A percentile compares a stretch with the other conserved stretches of the same genome.
Evolutionary conservation across 2,113 vertebrate genomes (phyloP).

Genomic region (Vidua macroura): DNA sequence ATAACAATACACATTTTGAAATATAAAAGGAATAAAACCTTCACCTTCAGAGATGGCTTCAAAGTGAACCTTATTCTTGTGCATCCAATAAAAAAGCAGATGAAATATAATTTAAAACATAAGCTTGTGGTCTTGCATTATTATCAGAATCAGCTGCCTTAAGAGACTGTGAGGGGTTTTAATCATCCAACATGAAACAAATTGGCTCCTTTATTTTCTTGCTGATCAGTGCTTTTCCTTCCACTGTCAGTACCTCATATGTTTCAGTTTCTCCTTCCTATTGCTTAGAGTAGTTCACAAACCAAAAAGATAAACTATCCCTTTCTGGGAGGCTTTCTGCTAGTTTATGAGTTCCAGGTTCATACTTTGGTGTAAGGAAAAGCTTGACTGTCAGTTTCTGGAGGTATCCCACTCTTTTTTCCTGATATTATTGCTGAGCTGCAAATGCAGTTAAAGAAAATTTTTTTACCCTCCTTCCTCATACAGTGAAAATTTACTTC

Average conservation of each 20-base stretch:
- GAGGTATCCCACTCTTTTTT: not conserved
- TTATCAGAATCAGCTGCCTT: not conserved
- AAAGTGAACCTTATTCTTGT: not conserved
- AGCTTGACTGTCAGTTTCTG: not conserved
- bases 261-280: not conserved
- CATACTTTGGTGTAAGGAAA: not conserved
- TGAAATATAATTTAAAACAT: not conserved
- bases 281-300: not conserved
- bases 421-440: not conserved
- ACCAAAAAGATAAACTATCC: not conserved
- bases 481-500: not conserved
- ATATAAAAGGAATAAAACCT: not conserved
- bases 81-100: not conserved
- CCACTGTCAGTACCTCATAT: not conserved
- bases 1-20: not conserved
- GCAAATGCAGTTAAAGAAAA: not conserved
- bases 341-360: not conserved
- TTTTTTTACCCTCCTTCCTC: not conserved
- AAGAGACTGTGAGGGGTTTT: not conserved
- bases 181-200: not conserved
- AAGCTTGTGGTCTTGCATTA: not conserved
- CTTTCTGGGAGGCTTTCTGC: not conserved
- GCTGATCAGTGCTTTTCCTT: not conserved
- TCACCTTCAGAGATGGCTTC: not conserved
- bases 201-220: not conserved